Base-by-base conservation (phyloP, 2,113 vertebrate genomes). In the Alethe diademata region DNA sequence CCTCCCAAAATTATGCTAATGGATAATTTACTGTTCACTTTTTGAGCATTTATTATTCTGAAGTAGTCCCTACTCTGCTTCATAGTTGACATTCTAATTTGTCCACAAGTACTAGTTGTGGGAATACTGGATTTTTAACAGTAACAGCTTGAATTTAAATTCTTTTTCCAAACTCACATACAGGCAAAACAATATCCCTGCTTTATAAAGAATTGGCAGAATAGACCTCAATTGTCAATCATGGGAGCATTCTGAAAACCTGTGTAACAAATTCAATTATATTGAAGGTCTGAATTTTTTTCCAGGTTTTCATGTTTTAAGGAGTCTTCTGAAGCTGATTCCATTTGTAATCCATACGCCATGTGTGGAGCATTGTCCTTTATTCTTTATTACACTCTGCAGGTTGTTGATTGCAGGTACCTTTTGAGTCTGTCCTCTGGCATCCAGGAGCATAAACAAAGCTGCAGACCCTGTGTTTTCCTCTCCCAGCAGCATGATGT, bases 401-500 rank as follows among this genome's bases (percentile, higher is more conserved):
- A 95, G 79, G 28, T 75, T 93, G 64, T 67, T 92, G 91, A 74
- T 94, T 93, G 31, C 60, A 24, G 11, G 24, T 91, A 51, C 58
- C 64, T 94, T 91, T 88, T 86, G 93, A 95, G 86, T 90, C 19
- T 50, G 31, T 92, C 54, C 80, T 83, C 93, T 94, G 96, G 95
- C 90, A 92, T 79, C 53, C 15, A 60, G 14, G 86, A 88, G 88
- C 69, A 76, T 93, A 94, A 98, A 96, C 93, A 97, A 97, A 97
- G 95, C 92, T 95, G 87, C 74, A 97, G 92, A 95, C 51, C 5
- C 47, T 92, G 78, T 92, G 47, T 92, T 95, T 94, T 83, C 60
- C 58, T 93, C 84, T 78, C 80, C 76, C 80, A 86, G 47, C 86
- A 84, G 73, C 7, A 23, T 75, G 73, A 81, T 88, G 88, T 95